Evolutionary conservation across 2,888 invertebrate genomes (phyloP).

Genomic region (Pherbina coryleti): DNA sequence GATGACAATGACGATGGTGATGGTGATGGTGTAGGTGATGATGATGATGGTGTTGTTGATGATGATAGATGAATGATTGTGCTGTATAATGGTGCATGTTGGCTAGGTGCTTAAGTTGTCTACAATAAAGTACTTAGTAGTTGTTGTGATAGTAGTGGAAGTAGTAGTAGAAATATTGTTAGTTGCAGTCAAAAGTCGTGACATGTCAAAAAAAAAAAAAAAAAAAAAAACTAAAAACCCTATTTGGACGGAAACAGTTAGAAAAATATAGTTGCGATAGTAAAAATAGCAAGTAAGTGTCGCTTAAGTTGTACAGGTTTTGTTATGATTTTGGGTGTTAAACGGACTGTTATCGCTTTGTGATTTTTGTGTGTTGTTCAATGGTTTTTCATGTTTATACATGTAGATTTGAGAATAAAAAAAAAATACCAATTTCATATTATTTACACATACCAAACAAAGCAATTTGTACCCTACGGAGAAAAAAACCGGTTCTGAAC

Average conservation of each 20-base stretch:
- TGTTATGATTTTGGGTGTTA: not conserved
- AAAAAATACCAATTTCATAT: too few species aligned
- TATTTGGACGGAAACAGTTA: constrained; percentile 14
- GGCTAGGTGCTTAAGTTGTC: not conserved
- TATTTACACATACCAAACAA: too few species aligned
- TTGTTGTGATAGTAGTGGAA: not conserved
- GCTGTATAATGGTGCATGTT: not conserved
- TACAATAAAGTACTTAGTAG: not conserved
- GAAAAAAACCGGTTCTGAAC: too few species aligned
- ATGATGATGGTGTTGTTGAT: constrained; percentile 6
- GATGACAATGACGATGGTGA: not conserved
- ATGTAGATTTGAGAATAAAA: too few species aligned
- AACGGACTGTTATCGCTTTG: not conserved
- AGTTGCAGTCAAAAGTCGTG: constrained; percentile 25
- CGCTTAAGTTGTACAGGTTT: not conserved
- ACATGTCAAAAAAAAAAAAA: constrained; percentile 19
- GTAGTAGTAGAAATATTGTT: too few species aligned
- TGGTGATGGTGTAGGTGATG: not conserved
- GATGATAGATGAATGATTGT: not conserved
- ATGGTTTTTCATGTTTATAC: too few species aligned
- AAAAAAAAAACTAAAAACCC: too few species aligned
- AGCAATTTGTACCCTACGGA: too few species aligned
- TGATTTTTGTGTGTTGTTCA: not conserved
- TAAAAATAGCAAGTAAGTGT: constrained; percentile 10
- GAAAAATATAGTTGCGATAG: not conserved